Evolutionary conservation across 2,888 invertebrate species (phyloP), one percentile per base, ranked within the genome.

Genomic region (Drosophila longiperda): DNA sequence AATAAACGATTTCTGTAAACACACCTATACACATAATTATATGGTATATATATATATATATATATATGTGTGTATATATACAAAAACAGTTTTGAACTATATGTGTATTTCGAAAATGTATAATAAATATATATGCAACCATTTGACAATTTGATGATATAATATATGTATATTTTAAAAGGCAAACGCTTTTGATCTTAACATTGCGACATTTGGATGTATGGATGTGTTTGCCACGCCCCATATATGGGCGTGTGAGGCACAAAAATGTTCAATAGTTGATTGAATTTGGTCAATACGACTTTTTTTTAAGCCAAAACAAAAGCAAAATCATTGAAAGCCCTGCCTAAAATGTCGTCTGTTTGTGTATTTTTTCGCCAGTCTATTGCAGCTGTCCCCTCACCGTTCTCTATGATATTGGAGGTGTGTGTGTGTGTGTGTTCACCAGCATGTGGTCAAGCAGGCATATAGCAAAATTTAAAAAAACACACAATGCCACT

Each of bases 201-300:
- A 36, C 26, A 57, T 38, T 26, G 26, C 7, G 20, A 17, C 38
- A 29, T 57, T 45, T 45, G 15, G 23, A 45, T 36, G 23, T 17
- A 54, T 29, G 26, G 38, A 23, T 40, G 48, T 45, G 15, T 20
- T 32, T 45, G 36, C 38, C 60, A 45, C 23, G 40, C 48, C 40
- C 69, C 80, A 74, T 55, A 68, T 78, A 78, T 81, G 74, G 81
- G 55, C 49, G 72, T 74, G 66, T 63, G 54, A 40, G 57, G 78
- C 70, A 62, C 62, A 67, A 78, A 73, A 23, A 50, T 64, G 61
- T 66, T 52, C 66, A 77, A 74, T 42, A 63, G 72, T 73, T 85
- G 75, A 85, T 74, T 83, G 66, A 73, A 71, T 85, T 83, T 85
- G 80, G 83, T 82, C 83, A 82, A 75, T 68, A 49, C 80, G 61